Percentiles rank a stretch among this genome's conserved stretches.
These are phyloP conservation scores for Keiferia lycopersicella DNA, from an alignment of 2,888 invertebrate genomes.

Conservation along the genomic window DNA sequence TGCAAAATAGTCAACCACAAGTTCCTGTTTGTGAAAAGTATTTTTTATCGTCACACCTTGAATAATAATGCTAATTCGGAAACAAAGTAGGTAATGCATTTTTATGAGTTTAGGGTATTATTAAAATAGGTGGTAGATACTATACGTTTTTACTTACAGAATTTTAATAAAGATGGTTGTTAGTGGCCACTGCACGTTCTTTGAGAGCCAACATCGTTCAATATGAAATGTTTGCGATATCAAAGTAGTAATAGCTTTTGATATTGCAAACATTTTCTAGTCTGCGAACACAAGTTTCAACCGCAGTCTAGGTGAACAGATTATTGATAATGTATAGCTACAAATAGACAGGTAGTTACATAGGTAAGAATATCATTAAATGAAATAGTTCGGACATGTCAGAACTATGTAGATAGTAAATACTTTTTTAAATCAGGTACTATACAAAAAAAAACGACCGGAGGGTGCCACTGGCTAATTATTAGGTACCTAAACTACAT, in stretches of 20 bases:
- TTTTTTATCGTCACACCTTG: background rate
- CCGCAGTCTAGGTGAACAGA: background rate
- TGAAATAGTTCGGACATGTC: too few relatives aligned
- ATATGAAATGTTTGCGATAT: conserved; percentile 18
- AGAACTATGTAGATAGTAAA: too few relatives aligned
- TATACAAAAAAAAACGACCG: too few relatives aligned
- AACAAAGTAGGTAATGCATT: background rate
- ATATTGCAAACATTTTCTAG: conserved; percentile 16
- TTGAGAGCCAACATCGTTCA: conserved; percentile 11
- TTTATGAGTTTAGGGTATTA: background rate
- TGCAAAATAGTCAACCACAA: background rate
- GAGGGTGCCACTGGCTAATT: too few relatives aligned
- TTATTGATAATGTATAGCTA: background rate
- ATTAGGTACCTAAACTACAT: too few relatives aligned
- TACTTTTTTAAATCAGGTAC: too few relatives aligned
- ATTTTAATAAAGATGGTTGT: background rate
- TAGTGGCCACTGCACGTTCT: conserved; percentile 11
- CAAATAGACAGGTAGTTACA: too few relatives aligned
- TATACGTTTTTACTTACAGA: background rate
- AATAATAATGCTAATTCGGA: background rate
- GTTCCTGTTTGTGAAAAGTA: too few relatives aligned
- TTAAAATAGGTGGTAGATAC: background rate
- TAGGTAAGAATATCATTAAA: too few relatives aligned
- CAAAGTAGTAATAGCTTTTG: conserved; percentile 13
- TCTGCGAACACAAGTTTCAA: conserved; percentile 32